These are phyloP conservation scores for Rhagophthalmus giganteus DNA, from an alignment of 2,888 invertebrate species.

Conservation along the genomic window DNA sequence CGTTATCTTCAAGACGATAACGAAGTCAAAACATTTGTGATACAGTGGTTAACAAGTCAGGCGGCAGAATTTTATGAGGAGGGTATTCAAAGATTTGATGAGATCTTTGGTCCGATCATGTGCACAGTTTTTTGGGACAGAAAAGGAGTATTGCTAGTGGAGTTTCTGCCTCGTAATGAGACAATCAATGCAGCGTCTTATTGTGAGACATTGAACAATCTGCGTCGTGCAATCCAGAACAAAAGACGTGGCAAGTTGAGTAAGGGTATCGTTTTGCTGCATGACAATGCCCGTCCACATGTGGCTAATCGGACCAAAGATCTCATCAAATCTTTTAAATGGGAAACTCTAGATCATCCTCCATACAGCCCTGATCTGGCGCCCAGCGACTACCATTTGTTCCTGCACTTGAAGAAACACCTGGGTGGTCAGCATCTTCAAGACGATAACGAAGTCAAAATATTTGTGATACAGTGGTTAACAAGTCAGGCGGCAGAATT, in stretches of 20 bases:
- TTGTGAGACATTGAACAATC: not conserved
- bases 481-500: not conserved
- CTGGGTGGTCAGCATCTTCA: not conserved
- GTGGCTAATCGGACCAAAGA: not conserved
- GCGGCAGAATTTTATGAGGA: too few relatives aligned
- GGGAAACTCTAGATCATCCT: not conserved
- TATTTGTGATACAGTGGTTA: not conserved
- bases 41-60: too few relatives aligned
- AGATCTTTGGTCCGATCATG: too few relatives aligned
- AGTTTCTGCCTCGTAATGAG: not conserved
- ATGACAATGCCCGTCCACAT: not conserved
- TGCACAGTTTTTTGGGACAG: too few relatives aligned
- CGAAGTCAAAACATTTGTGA: not conserved
- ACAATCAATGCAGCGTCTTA: not conserved
- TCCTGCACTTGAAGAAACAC: not conserved
- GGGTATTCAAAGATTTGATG: too few relatives aligned
- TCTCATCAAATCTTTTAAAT: not conserved
- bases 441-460: not conserved
- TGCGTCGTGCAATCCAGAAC: not conserved
- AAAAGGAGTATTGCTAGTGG: not conserved
- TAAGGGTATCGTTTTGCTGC: not conserved
- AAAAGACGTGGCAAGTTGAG: not conserved
- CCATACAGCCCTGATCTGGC: not conserved
- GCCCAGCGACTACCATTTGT: not conserved
- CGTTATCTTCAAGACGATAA: not conserved